Evolutionary conservation across 1,140 invertebrate genomes (phyloP), one percentile per base, ranked within the genome.

Genomic region (Pomacea maculata): DNA sequence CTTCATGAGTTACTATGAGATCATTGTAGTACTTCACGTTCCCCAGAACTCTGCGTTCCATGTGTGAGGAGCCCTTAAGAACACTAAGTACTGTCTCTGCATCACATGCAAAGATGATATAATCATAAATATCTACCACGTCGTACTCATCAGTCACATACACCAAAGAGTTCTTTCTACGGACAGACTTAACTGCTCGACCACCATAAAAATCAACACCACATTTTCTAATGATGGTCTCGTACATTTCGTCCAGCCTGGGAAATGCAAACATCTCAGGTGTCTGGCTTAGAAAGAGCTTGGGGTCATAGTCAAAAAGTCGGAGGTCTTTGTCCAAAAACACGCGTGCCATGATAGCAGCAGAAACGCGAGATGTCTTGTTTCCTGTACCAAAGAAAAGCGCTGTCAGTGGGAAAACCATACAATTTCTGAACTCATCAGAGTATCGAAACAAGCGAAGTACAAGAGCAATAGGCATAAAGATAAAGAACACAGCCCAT

Each of bases 361-460:
- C 87, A 0, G 87, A 87, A 0, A 89, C 87, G 80, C 85, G 81
- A 5, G 88, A 86, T 34, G 87, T 88, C 78, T 88, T 87, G 67
- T 89, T 89, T 17, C 87, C 88, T 6, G 88, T 88, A 10, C 87
- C 88, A 82, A 88, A 88, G 73, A 89, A 89, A 25, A 89, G 71
- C 2, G 88, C 88, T 45, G 87, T 86, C n/a, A 89, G 82, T n/a
- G 88, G 88, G 67, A 84, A 87, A 6, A 89, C 87, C 88, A 89
- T 89, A 29, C 84, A 74, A 76, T 88, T 84, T 15, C 84, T 80
- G 77, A 89, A 89, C 7, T 84, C 83, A n/a, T 88, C 82, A 25
- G 88, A 88, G 77, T 85, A 88, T 10, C 87, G 83, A 79, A 83
- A 85, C 82, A 84, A 85, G 75, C 83, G 86, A 34, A 89, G 73